Evolutionary conservation across 2,888 invertebrate species (phyloP), one percentile per base, ranked within the genome.

Genomic region (Drosophila emarginata): DNA sequence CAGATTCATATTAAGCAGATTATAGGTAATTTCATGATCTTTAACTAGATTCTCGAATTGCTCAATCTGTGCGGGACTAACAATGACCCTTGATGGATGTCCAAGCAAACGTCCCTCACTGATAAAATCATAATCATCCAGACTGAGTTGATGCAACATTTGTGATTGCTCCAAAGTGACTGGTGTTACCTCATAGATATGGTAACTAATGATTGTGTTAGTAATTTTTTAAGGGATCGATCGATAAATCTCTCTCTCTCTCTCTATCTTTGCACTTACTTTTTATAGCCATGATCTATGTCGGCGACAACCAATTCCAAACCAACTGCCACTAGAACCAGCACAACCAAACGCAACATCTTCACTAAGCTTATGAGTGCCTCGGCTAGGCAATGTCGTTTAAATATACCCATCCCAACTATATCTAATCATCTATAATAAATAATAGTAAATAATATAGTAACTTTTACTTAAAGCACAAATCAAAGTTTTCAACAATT

Each of bases 91-190:
- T 0, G 89, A 75, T 0, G 87, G 32, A 11, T 78, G 72, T 5
- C 80, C 78, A 2, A 75, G 63, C 0, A 78, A 14, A 1, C 77
- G 82, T 2, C 79, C 76, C 15, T 88, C 52, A 5, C 65, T 72
- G 2, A 89, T 80, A 60, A 90, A 90, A 53, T 91, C 91, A 56
- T 83, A 89, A 0, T 83, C 80, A 2, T 84, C 61, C 26, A 23
- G 64, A 23, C 70, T 75, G 0, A 88, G 68, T 15, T 64, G 28
- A n/a, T 73, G 64, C 0, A 91, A 62, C 4, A 83, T 53, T 4
- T 82, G 67, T 0, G 61, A 65, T 28, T 91, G 85, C 4, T 61
- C 70, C 21, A 45, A 3, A 2, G 23, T 28, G 18, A 58, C 77
- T 0, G 88, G 74, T 1, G 75, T 68, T 2, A 89, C 70, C 45